Percentiles rank a stretch among this genome's conserved stretches.
Conservation (phyloP, 1,140 invertebrate species). For the Zelostemma sp. region DNA sequence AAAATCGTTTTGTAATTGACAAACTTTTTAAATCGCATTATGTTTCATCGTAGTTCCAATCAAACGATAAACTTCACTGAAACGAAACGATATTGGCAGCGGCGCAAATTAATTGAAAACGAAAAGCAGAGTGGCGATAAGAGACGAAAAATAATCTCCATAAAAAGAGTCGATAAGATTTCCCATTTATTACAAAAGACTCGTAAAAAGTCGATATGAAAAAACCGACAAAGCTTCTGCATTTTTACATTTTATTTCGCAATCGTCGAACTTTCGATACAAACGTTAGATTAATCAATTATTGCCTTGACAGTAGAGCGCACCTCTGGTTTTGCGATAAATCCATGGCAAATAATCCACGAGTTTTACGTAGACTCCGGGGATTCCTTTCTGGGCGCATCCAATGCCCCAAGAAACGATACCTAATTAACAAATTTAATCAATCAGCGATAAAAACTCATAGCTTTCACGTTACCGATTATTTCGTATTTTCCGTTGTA, state of each 20-base stretch:
- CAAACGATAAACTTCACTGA: no score
- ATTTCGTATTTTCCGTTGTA: slow-evolving; percentile 62
- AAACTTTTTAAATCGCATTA: no score
- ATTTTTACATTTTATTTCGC: neutral
- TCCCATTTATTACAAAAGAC: no score
- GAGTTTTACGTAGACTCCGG: slow-evolving; percentile 74
- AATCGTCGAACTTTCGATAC: neutral
- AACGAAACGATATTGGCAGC: no score
- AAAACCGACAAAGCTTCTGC: neutral
- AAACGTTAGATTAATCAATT: neutral
- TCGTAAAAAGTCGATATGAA: no score
- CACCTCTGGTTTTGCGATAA: slow-evolving; percentile 60
- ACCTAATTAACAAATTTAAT: slow-evolving; percentile 30
- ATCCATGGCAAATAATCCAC: slow-evolving; percentile 74
- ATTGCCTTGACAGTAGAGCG: slow-evolving; percentile 46
- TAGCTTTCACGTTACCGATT: slow-evolving; percentile 62
- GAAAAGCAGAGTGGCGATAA: no score
- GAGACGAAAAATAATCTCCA: no score
- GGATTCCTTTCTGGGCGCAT: slow-evolving; percentile 71
- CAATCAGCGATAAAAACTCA: neutral
- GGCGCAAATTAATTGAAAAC: no score
- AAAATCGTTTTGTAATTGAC: neutral
- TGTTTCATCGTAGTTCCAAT: no score
- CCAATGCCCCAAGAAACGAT: slow-evolving; percentile 74
- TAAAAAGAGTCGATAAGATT: no score